phyloP scores from a whole-genome alignment of 2,113 vertebrate genomes.

The Sciurus niger region DNA sequence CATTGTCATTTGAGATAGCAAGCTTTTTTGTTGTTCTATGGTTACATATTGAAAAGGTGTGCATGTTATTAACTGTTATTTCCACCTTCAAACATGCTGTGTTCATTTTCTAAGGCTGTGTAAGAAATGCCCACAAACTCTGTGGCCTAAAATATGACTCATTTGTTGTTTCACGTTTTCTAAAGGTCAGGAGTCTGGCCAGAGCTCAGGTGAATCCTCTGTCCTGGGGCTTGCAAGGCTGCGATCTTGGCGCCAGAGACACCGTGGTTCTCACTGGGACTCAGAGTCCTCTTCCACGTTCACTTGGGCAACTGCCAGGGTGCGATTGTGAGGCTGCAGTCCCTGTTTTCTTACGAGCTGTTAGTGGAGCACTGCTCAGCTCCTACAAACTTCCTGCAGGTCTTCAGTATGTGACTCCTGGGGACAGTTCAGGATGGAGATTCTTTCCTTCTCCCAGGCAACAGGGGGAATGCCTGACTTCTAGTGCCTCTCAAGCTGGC shows the following conservation, averaged over 20 bases:
- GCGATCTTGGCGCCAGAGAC: neutral
- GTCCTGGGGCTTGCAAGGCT: neutral
- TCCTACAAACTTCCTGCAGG: neutral
- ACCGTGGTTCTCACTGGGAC: neutral
- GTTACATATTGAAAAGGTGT: neutral
- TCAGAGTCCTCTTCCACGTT: neutral
- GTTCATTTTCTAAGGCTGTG: neutral
- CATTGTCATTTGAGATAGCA: neutral
- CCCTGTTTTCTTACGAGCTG: neutral
- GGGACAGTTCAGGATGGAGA: neutral
- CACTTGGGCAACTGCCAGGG: neutral
- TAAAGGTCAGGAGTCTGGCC: neutral
- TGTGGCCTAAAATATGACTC: neutral
- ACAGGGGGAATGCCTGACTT: neutral
- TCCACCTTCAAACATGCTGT: neutral
- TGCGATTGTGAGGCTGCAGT: neutral
- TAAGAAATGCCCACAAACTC: neutral
- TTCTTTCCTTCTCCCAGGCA: neutral
- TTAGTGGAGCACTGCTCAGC: neutral
- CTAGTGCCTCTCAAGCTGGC: neutral
- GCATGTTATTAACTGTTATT: neutral
- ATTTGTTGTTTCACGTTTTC: neutral
- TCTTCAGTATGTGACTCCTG: accelerated
- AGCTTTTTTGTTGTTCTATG: neutral
- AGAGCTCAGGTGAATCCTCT: neutral